Conservation (phyloP, 2,797 vertebrate species). For the Rhynchonycteris naso region DNA sequence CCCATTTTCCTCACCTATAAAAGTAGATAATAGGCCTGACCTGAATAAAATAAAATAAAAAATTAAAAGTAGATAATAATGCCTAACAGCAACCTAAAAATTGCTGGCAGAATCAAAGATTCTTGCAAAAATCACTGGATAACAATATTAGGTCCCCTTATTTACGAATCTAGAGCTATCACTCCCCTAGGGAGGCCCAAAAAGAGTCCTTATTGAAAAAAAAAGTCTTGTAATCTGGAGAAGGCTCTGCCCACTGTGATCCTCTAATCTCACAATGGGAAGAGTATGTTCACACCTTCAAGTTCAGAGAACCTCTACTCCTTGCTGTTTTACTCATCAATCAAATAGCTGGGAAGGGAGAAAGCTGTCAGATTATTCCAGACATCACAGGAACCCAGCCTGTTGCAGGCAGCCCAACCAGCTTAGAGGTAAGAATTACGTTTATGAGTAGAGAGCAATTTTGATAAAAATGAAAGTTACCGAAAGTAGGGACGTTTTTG, state of each 20-base stretch:
- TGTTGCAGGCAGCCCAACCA: neutral
- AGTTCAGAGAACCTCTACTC: neutral
- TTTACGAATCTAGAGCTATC: neutral
- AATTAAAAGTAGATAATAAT: neutral
- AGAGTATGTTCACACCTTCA: neutral
- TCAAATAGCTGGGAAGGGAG: neutral
- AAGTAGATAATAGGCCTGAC: neutral
- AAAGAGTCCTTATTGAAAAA: neutral
- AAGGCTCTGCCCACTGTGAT: neutral
- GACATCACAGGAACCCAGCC: neutral
- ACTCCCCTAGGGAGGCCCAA: neutral
- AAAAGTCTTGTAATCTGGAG: neutral
- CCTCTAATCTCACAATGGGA: neutral
- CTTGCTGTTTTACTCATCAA: neutral
- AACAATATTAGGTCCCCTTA: neutral
- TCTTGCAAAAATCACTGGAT: neutral
- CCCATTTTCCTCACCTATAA: neutral
- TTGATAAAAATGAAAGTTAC: neutral
- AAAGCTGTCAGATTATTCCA: neutral
- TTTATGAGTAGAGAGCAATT: neutral
- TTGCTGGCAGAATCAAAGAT: neutral
- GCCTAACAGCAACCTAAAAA: neutral
- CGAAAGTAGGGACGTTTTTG: slow-evolving; percentile 13
- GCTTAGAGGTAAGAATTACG: neutral
- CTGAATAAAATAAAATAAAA: no score